phyloP scores from a whole-genome alignment of 92 coral and sea anemone genomes.

The Bergia sp. region DNA sequence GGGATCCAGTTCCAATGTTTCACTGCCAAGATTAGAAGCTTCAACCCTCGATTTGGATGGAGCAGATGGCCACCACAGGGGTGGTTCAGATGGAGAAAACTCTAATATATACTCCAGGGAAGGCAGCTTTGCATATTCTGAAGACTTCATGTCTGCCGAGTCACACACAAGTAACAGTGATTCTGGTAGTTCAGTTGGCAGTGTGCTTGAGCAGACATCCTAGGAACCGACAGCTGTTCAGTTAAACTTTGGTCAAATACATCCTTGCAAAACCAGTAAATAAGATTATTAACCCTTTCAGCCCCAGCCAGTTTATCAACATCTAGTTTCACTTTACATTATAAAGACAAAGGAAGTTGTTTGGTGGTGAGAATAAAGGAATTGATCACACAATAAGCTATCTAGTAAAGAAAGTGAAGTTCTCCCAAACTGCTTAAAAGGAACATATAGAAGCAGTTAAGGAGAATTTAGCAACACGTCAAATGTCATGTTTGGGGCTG shows the following conservation, averaged over 20 bases:
- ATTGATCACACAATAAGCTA: no score
- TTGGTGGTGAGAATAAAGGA: no score
- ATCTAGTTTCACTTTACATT: no score
- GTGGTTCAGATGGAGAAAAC: background rate
- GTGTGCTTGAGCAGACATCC: background rate
- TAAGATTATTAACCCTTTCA: no score
- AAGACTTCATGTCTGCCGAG: conserved; percentile 59
- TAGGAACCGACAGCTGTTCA: background rate
- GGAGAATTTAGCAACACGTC: no score
- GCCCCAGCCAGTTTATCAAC: no score
- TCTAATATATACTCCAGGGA: conserved; percentile 26
- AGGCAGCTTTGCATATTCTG: conserved; percentile 60
- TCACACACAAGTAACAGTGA: conserved; percentile 43
- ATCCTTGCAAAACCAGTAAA: no score
- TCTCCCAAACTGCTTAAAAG: no score
- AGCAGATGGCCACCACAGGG: background rate
- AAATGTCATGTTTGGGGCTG: no score
- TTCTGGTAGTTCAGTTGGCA: conserved; percentile 31
- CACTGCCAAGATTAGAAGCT: background rate
- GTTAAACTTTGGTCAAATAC: background rate
- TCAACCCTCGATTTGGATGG: background rate
- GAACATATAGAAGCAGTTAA: no score
- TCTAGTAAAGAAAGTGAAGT: no score
- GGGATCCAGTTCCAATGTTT: background rate
- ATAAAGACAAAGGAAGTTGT: no score